Conservation (phyloP, 2,113 vertebrate species). For the Neogobius melanostomus region DNA sequence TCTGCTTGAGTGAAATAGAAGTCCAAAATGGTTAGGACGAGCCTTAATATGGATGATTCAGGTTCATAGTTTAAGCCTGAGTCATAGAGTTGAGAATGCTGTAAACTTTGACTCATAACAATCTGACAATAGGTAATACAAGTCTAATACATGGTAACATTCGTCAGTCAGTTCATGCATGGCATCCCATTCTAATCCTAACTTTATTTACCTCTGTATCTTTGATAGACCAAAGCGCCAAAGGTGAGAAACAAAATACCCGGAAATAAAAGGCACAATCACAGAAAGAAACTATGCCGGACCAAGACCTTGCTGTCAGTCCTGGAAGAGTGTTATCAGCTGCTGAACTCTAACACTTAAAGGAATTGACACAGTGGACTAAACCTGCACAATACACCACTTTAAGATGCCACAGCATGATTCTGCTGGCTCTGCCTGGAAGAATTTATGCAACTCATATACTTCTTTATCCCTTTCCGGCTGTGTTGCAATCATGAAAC, state of each 20-base stretch:
- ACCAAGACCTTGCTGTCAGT: conserved; percentile 25
- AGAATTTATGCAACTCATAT: conserved; percentile 27
- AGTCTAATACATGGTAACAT: not conserved
- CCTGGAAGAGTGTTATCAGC: conserved; percentile 51
- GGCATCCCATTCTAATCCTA: not conserved
- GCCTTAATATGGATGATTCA: conserved; percentile 34
- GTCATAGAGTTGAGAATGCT: conserved; percentile 24
- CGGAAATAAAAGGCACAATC: not conserved
- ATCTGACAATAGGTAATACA: not conserved
- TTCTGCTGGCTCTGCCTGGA: conserved; percentile 28
- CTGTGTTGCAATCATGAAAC: conserved; percentile 27
- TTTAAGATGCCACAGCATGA: not conserved
- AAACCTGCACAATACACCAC: not conserved
- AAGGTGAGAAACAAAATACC: not conserved
- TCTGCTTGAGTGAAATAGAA: not conserved
- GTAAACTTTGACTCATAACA: not conserved
- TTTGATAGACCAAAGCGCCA: not conserved
- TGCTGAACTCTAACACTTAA: conserved; percentile 20
- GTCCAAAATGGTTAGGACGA: not conserved
- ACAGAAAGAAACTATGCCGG: conserved; percentile 41
- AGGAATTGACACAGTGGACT: conserved; percentile 16
- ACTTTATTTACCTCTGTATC: too few relatives aligned
- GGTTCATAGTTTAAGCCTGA: conserved; percentile 37
- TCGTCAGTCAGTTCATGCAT: not conserved
- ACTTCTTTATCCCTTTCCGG: conserved; percentile 18